These are phyloP conservation scores for Aphelenchoides fujianensis DNA, from an alignment of 1,140 invertebrate genomes.

Conservation along the genomic window DNA sequence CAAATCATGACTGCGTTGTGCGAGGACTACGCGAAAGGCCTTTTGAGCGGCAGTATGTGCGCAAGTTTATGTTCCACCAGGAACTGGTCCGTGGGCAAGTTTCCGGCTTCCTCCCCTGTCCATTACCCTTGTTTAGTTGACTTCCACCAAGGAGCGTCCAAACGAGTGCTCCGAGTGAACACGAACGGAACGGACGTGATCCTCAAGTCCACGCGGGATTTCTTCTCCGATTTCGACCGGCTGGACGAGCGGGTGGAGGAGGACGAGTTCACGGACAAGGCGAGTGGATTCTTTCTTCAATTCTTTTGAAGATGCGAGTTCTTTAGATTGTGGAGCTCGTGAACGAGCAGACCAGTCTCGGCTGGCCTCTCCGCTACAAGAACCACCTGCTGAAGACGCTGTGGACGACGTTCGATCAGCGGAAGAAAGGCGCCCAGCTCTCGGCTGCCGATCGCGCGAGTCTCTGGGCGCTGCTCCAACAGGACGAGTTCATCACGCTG, in stretches of 20 bases:
- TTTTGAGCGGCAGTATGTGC: slow-evolving; percentile 51
- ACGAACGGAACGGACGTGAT: slow-evolving; percentile 38
- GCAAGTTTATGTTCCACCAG: slow-evolving; percentile 40
- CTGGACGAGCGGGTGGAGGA: slow-evolving; percentile 45
- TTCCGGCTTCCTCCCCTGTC: too few species aligned
- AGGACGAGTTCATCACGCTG: slow-evolving; percentile 60
- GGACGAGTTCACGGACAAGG: slow-evolving; percentile 53
- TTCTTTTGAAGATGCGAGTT: slow-evolving; percentile 19
- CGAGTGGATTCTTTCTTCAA: slow-evolving; percentile 23
- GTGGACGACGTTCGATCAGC: slow-evolving; percentile 47
- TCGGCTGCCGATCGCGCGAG: slow-evolving; percentile 49
- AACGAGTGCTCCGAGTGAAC: slow-evolving; percentile 49
- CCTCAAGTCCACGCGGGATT: slow-evolving; percentile 38
- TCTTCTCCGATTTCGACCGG: slow-evolving; percentile 41
- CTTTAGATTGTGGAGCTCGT: slow-evolving; percentile 56
- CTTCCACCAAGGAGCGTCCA: slow-evolving; percentile 51
- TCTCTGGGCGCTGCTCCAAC: slow-evolving; percentile 58
- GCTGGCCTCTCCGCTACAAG: slow-evolving; percentile 53
- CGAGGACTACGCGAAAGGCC: slow-evolving; percentile 35
- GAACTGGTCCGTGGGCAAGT: slow-evolving; percentile 54
- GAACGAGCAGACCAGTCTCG: slow-evolving; percentile 56
- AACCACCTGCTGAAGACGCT: slow-evolving; percentile 50
- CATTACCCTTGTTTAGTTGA: too few species aligned
- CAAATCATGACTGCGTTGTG: slow-evolving; percentile 45
- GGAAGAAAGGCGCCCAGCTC: slow-evolving; percentile 23